Evolutionary conservation across 2,888 invertebrate genomes (phyloP), one percentile per base, ranked within the genome.

Genomic region (Drosophila robusta): DNA sequence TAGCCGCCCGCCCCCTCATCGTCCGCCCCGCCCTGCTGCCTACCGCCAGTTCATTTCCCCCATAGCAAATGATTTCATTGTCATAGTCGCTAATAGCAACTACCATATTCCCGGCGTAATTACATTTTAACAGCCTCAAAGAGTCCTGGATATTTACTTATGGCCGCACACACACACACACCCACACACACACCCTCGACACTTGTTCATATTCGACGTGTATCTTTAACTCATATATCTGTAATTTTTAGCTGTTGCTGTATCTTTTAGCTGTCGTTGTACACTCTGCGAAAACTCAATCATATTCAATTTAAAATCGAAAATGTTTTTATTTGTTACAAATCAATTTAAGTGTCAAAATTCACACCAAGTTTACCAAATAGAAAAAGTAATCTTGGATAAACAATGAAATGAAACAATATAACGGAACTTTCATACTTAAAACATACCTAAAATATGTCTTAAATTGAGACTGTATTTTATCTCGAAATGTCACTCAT

Each of bases 11-110:
- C 24, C 38, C 29, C 26, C 8, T 6, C 41, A 46, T 38, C 41
- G 11, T 36, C 18, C 36, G n/a, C n/a, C n/a, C n/a, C n/a, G 18
- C 18, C 18, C n/a, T 9, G 14, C 47, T 8, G 1, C 14, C 29
- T 2, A 8, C 29, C 8, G 26, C 26, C 26, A 7, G 26, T 29
- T 29, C 26, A 29, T 29, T 9, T 16, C 39, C n/a, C 32, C 41
- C 14, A 22, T 32, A 24, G 72, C 47, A 47, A 66, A 70, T 89
- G 78, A 78, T 84, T 84, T 87, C 82, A 89, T 89, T 84, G 87
- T 84, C 78, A 87, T 80, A 80, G 88, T 77, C 87, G 89, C 77
- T 88, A 86, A 87, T 82, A 88, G 80, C 86, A 87, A 85, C 85
- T 75, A 68, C 87, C 75, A 65, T 75, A 74, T 75, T 74, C 62